Base-by-base conservation (phyloP, 2,797 vertebrate genomes). In the Microcaecilia unicolor region DNA sequence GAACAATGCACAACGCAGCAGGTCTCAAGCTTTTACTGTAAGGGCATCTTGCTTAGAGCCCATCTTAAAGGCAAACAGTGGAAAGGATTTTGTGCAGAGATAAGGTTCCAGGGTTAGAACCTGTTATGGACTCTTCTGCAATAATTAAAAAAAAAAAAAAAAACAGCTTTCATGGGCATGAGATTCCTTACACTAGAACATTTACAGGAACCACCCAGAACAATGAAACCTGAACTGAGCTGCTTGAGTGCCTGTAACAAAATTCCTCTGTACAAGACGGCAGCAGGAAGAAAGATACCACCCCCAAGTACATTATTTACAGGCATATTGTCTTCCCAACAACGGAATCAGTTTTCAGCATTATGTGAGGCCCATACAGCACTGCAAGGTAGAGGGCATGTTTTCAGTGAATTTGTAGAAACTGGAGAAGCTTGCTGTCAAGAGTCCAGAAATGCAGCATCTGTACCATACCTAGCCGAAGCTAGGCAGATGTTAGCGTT, bases 41-140 rank as follows among this genome's bases (percentile, higher is more conserved):
- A n/a, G n/a, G 55, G 56, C 65, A 29, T 27, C 57, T 45, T 5
- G 10, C 29, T 37, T 31, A 9, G 3, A 2, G 44, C 69, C 60
- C 11, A 19, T 64, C n/a, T n/a, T n/a, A n/a, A n/a, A n/a, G n/a
- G n/a, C n/a, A n/a, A n/a, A n/a, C n/a, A n/a, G n/a, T n/a, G n/a
- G n/a, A n/a, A n/a, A n/a, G n/a, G n/a, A n/a, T n/a, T n/a, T 63
- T 70, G 68, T 46, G 70, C 63, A 61, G 51, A 57, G 71, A 67
- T 57, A 70, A 67, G 79, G 85, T 85, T 88, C n/a, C 81, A 80
- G 55, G 66, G 80, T 80, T 69, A 78, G 58, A 71, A 41, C 49
- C 21, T 36, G 63, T 38, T 37, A 15, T 47, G 41, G 38, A 51
- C 45, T 20, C 48, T 48, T 37, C 37, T 60, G 53, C 8, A 72